phyloP scores from a whole-genome alignment of 2,113 vertebrate species.

The Hypomesus transpacificus region DNA sequence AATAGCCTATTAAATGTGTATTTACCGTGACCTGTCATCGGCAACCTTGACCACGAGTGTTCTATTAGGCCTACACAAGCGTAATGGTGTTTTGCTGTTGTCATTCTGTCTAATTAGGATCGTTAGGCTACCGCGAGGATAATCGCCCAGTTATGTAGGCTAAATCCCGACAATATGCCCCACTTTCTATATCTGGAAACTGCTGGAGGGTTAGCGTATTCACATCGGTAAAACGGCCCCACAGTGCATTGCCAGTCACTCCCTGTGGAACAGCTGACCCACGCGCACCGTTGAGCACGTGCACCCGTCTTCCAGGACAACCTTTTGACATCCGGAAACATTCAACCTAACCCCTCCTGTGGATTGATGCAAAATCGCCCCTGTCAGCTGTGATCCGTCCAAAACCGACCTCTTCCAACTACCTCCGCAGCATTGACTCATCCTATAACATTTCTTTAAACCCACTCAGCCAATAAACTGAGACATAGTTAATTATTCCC shows the following conservation, averaged over 20 bases:
- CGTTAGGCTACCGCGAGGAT: slow-evolving; percentile 13
- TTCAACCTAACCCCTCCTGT: not conserved
- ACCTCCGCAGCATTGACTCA: too few relatives aligned
- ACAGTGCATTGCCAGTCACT: slow-evolving; percentile 45
- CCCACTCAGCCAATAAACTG: too few relatives aligned
- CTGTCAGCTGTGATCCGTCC: too few relatives aligned
- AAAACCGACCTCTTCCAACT: too few relatives aligned
- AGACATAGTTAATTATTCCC: too few relatives aligned
- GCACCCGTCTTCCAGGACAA: slow-evolving; percentile 43
- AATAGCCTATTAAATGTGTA: too few relatives aligned
- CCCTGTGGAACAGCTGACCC: slow-evolving; percentile 33
- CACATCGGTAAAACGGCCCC: slow-evolving; percentile 25
- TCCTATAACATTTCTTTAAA: too few relatives aligned
- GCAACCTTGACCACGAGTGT: too few relatives aligned
- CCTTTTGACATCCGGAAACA: slow-evolving; percentile 8
- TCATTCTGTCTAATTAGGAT: not conserved
- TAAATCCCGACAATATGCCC: slow-evolving; percentile 46
- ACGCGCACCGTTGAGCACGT: slow-evolving; percentile 33
- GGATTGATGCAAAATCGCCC: too few relatives aligned
- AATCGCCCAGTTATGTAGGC: slow-evolving; percentile 44
- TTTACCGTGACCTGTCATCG: too few relatives aligned
- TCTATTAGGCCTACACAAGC: too few relatives aligned
- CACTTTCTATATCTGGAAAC: slow-evolving; percentile 66
- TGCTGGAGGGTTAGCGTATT: slow-evolving; percentile 35
- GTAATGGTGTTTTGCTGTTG: not conserved